Evolutionary conservation across 2,888 invertebrate genomes (phyloP), one percentile per base, ranked within the genome.

Genomic region (Netelia fuscicornis): DNA sequence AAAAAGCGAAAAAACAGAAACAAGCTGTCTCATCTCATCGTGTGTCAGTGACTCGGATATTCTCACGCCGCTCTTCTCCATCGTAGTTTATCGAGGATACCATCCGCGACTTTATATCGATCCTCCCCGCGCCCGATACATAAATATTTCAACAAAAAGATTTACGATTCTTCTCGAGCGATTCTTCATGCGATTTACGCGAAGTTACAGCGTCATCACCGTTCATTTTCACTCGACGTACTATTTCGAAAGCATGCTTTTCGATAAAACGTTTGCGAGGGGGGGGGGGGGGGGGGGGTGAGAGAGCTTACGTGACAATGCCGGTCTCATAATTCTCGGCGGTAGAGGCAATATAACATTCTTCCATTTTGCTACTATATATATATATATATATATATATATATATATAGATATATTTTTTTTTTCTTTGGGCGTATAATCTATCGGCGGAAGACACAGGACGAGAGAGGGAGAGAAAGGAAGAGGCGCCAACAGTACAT

Each of bases 121-220:
- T 44, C 20, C 48, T 48, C 42, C 37, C 37, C 9, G 3, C 58
- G 44, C 44, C 17, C 23, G 70, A 56, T 60, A 62, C 54, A 54
- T 62, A 76, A 76, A 62, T 54, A 81, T 70, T 70, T 20, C 58
- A 72, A 67, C 65, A 65, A 62, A 64, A 79, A 60, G 56, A 75
- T 76, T 84, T 58, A 70, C 48, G 30, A 10, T 54, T 23, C 60
- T 23, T 56, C 48, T 20, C 44, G 72, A 54, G 48, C 6, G 17
- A 79, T 79, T 74, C 60, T 44, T 80, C 75, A 23, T 71, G 58
- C 70, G 58, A 84, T 80, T 84, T 62, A 76, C 60, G 67, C 25
- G 8, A 62, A 76, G 58, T 71, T 72, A 65, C 80, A 48, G 68
- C 70, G 64, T 64, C 75, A 58, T 67, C 56, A 52, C 65, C 65